These are phyloP conservation scores for Danaus chrysippus DNA, from an alignment of 2,888 invertebrate genomes.

Conservation along the genomic window DNA sequence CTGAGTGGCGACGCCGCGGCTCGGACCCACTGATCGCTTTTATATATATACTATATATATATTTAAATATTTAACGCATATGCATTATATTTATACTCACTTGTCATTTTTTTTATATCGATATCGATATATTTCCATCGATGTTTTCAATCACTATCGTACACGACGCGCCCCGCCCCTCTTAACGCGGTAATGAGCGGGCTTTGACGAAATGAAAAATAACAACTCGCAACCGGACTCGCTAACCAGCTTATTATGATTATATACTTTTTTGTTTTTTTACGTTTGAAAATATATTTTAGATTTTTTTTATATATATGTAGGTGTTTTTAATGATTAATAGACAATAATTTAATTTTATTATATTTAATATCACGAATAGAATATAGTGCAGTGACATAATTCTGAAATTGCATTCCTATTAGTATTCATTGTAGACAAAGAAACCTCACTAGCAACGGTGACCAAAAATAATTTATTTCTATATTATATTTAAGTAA, in stretches of 20 bases:
- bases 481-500: too few relatives aligned
- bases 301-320: too few relatives aligned
- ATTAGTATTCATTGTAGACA: too few relatives aligned
- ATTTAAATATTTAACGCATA: constrained; percentile 50
- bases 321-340: neutral
- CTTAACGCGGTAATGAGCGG: constrained; percentile 39
- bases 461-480: too few relatives aligned
- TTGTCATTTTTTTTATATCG: constrained; percentile 21
- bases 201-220: constrained; percentile 37
- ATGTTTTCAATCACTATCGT: constrained; percentile 41
- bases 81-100: constrained; percentile 35
- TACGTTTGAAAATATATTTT: neutral
- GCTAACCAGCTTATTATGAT: constrained; percentile 12
- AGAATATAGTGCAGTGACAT: too few relatives aligned
- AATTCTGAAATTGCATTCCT: too few relatives aligned
- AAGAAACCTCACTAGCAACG: too few relatives aligned
- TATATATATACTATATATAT: constrained; percentile 31
- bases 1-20: constrained; percentile 75
- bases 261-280: constrained; percentile 12
- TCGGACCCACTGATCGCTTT: constrained; percentile 73
- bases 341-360: too few relatives aligned
- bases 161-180: constrained; percentile 47
- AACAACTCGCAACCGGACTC: constrained; percentile 32
- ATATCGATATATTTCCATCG: constrained; percentile 6
- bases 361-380: too few relatives aligned